A percentile compares a stretch with the other conserved stretches of the same genome.
These are phyloP conservation scores for Denticeps clupeoides DNA, from an alignment of 2,797 vertebrate genomes.

Conservation along the genomic window DNA sequence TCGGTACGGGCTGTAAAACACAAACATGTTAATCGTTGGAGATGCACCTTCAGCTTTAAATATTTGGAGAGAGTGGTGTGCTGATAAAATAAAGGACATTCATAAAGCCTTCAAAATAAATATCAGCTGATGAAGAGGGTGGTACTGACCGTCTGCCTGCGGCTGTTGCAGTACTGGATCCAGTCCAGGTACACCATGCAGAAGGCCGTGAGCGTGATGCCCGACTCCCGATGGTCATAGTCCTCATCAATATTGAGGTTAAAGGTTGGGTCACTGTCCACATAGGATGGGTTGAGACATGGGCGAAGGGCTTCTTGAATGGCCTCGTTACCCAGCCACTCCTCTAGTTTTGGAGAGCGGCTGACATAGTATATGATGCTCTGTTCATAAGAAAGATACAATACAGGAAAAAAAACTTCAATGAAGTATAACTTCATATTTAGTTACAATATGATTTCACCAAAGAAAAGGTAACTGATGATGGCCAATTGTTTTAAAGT, in stretches of 20 bases:
- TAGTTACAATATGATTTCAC: no score
- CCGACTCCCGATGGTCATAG: constrained; percentile 91
- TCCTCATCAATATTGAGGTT: constrained; percentile 98
- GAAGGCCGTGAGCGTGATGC: constrained; percentile 92
- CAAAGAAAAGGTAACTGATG: no score
- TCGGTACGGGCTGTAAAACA: constrained; percentile 63
- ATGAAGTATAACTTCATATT: no score
- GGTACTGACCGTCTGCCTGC: constrained; percentile 43
- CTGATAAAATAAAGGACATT: background rate
- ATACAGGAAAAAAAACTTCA: no score
- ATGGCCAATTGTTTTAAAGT: no score
- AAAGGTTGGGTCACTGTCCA: constrained; percentile 95
- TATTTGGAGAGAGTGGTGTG: no score
- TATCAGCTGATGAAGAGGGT: no score
- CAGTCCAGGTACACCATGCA: constrained; percentile 88
- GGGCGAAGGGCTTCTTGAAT: constrained; percentile 85
- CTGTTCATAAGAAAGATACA: no score
- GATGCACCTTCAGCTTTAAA: no score
- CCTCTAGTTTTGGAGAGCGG: constrained; percentile 83
- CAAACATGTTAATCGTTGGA: background rate
- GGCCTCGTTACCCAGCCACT: constrained; percentile 91
- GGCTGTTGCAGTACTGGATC: constrained; percentile 96
- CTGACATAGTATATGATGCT: constrained; percentile 97
- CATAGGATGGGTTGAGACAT: constrained; percentile 83
- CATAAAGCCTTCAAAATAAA: background rate